Conservation (phyloP, 2,797 vertebrate genomes). For the Sebastes steindachneri region DNA sequence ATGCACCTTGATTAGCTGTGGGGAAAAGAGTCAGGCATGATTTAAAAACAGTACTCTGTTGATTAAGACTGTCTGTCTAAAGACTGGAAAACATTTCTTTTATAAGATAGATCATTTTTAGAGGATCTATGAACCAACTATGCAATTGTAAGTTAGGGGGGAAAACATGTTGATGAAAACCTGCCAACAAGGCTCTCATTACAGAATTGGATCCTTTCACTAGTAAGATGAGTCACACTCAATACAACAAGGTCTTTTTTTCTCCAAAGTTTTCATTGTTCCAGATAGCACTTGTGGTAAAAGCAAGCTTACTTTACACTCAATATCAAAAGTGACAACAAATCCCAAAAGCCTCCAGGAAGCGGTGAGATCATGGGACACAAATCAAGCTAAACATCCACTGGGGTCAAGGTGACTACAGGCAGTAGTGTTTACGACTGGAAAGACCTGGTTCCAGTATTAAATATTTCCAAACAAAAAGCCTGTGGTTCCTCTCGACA, state of each 20-base stretch:
- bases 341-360: conserved; percentile 44
- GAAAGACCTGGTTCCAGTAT: conserved; percentile 45
- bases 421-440: conserved; percentile 37
- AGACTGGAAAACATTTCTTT: not conserved
- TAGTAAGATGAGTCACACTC: not conserved
- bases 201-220: conserved; percentile 15
- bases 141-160: not conserved
- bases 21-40: not conserved
- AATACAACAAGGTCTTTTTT: not conserved
- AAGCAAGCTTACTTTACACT: conserved; percentile 17
- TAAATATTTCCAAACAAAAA: conserved; percentile 57
- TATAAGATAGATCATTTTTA: not conserved
- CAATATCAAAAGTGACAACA: conserved; percentile 44
- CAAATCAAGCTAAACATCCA: conserved; percentile 33
- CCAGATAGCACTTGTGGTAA: conserved; percentile 9
- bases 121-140: not conserved
- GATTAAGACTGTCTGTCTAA: not conserved
- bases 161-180: not conserved
- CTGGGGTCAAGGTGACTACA: conserved; percentile 53
- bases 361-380: conserved; percentile 3
- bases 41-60: not conserved
- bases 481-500: conserved; percentile 39
- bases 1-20: conserved; percentile 3
- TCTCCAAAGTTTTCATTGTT: conserved; percentile 9
- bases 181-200: not conserved